Conservation (phyloP, 1,140 invertebrate genomes). For the Pygmarrhopalites habei region DNA sequence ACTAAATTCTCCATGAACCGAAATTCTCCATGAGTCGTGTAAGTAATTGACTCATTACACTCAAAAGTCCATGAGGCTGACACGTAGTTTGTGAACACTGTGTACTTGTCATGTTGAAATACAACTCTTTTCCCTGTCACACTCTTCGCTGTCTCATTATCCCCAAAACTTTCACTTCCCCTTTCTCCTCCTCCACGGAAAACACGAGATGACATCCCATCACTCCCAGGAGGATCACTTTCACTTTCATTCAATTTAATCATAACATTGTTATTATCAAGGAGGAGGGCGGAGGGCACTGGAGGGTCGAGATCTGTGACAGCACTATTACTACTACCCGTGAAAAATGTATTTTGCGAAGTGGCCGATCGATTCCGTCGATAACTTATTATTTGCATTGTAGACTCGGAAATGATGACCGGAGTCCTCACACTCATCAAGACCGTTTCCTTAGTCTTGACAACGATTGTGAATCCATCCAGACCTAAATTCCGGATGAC, state of each 20-base stretch:
- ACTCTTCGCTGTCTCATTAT: not conserved
- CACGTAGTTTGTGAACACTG: constrained; percentile 43
- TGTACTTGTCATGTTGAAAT: not conserved
- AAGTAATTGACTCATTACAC: constrained; percentile 45
- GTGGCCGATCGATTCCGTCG: not conserved
- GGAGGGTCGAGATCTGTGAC: too few species aligned
- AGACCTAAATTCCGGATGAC: not conserved
- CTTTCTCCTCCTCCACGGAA: not conserved
- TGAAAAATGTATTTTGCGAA: not conserved
- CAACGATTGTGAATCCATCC: too few species aligned
- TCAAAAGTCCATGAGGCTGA: constrained; percentile 35
- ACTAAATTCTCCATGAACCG: constrained; percentile 46
- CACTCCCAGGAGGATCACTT: too few species aligned
- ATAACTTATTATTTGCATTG: not conserved
- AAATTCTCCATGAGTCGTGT: constrained; percentile 47
- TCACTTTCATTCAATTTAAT: too few species aligned
- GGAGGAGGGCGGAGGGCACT: too few species aligned
- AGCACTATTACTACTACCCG: too few species aligned
- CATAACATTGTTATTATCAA: too few species aligned
- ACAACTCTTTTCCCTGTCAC: not conserved
- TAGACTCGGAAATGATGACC: not conserved
- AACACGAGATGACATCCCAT: too few species aligned
- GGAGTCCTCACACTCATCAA: not conserved
- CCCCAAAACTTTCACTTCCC: not conserved
- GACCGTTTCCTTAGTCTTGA: not conserved